Evolutionary conservation across 2,113 vertebrate species (phyloP).

Genomic region (Fulica atra): DNA sequence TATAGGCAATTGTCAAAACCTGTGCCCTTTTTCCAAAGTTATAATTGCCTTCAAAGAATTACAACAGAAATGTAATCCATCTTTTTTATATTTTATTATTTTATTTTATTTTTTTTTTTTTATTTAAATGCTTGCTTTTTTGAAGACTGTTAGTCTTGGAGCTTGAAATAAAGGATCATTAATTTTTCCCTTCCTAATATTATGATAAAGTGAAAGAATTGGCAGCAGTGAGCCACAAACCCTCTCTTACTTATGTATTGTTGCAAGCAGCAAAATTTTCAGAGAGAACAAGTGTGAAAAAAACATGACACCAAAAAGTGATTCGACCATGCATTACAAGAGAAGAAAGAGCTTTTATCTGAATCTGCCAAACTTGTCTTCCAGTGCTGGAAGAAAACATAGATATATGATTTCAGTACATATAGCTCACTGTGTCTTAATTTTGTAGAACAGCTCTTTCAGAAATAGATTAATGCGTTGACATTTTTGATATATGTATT

Average conservation of each 20-base stretch:
- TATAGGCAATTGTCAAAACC: background rate
- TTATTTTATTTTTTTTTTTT: background rate
- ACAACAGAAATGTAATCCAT: background rate
- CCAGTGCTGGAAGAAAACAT: background rate
- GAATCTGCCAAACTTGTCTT: background rate
- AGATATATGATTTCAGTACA: background rate
- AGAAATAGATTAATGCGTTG: background rate
- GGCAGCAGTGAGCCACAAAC: background rate
- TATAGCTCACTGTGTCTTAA: background rate
- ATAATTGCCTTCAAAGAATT: background rate
- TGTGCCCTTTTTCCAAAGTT: background rate
- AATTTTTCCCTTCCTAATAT: constrained; percentile 9
- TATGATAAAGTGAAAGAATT: constrained; percentile 32
- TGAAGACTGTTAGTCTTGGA: constrained; percentile 15
- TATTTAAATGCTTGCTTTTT: constrained; percentile 10
- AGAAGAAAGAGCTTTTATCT: background rate
- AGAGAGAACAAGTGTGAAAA: background rate
- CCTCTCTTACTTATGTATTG: background rate
- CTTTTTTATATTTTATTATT: background rate
- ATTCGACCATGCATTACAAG: background rate
- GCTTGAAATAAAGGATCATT: constrained; percentile 11
- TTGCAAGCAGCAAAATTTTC: background rate
- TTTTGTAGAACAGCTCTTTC: background rate
- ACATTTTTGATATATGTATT: background rate
- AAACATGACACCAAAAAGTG: background rate